Percentiles rank a stretch among this genome's conserved stretches.
phyloP scores from a whole-genome alignment of 64 coral and sea anemone genomes.

The Stichodactyla mertensii region DNA sequence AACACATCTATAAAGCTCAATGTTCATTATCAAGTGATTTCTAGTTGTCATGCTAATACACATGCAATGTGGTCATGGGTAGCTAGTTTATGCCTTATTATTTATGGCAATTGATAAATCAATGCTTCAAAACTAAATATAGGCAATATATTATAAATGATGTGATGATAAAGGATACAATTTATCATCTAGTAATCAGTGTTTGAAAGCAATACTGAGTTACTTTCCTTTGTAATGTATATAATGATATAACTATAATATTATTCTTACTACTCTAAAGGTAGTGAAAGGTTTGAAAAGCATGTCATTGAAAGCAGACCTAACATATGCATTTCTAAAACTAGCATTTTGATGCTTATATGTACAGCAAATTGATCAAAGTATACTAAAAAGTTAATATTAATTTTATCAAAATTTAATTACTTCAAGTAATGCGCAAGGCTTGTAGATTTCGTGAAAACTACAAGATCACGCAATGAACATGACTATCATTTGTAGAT shows the following conservation, averaged over 20 bases:
- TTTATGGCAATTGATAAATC: background rate
- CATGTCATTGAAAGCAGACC: background rate
- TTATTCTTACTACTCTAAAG: background rate
- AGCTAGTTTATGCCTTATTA: background rate
- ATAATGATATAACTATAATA: background rate
- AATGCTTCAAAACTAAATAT: background rate
- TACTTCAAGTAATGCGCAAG: background rate
- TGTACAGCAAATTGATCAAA: background rate
- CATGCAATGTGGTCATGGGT: background rate
- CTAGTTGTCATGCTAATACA: background rate
- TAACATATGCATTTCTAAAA: background rate
- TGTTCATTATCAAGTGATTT: background rate
- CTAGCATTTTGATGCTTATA: background rate
- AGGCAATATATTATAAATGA: background rate
- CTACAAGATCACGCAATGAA: background rate
- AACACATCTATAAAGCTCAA: background rate
- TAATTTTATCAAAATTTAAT: conserved; percentile 15
- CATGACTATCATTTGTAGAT: background rate
- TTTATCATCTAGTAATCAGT: background rate
- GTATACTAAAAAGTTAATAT: background rate
- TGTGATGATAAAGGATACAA: background rate
- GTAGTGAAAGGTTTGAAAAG: too few relatives aligned
- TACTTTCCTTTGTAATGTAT: background rate
- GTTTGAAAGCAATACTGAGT: background rate
- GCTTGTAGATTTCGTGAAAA: background rate